Base-by-base conservation (phyloP, 2,113 vertebrate species). In the Ammospiza nelsoni region DNA sequence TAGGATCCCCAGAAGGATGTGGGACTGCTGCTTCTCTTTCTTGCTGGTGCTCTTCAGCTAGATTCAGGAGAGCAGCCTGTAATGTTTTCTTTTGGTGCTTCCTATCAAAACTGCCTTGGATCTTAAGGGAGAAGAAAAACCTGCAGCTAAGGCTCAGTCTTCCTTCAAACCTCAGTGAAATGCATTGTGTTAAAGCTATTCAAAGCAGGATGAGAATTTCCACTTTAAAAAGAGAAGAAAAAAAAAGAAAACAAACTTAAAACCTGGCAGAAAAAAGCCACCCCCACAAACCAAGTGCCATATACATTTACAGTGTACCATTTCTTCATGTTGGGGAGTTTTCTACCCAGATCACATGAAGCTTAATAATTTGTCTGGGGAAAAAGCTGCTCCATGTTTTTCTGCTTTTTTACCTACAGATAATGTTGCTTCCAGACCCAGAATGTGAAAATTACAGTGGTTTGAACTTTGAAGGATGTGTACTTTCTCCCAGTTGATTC, bases 291-390 rank as follows among this genome's bases (percentile, higher is more conserved):
- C 14, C 33, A 46, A 41, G 39, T 55, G 20, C 5, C 3, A 1
- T 44, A 5, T 28, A 28, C 1, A 0, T 16, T 5, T 15, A 37
- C 19, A n/a, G 0, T 15, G 6, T 19, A 16, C 24, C 0, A 3
- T 43, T 73, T 80, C 9, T 49, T 85, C 19, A 16, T 43, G 4
- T 46, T 67, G 13, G 22, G 37, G 19, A 39, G 20, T 77, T 85
- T 46, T 65, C 39, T 39, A 2, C 21, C 41, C 48, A 24, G n/a
- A 18, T 35, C 6, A 4, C 8, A 2, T 65, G 73, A 77, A 22
- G 2, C 20, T 81, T 68, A 21, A 3, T 52, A 46, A 10, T 54
- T 78, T 75, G 13, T 74, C 12, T 17, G 54, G 41, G n/a, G 41
- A 68, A 69, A 48, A 61, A 21, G 9, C 20, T 77, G 7, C 27